phyloP scores from a whole-genome alignment of 2,797 vertebrate species.

The Rhynchonycteris naso region DNA sequence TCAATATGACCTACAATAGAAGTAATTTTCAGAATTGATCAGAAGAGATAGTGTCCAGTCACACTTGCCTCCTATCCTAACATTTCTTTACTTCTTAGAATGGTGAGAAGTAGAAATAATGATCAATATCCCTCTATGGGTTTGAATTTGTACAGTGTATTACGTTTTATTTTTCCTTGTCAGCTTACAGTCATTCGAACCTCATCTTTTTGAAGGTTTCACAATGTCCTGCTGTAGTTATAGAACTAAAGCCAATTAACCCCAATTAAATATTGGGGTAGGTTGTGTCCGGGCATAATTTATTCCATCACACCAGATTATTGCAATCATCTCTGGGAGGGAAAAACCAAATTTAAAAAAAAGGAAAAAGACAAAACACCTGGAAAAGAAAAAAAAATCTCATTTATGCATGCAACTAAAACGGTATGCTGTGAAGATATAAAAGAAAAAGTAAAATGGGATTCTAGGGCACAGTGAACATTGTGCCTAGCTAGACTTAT shows the following conservation, averaged over 20 bases:
- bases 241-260: too few relatives aligned
- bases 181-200: background rate
- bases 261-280: background rate
- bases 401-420: background rate
- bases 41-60: background rate
- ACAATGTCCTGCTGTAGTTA: background rate
- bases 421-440: background rate
- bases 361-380: background rate
- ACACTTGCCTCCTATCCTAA: background rate
- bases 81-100: background rate
- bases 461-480: background rate
- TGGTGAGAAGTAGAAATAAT: background rate
- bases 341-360: background rate
- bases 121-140: background rate
- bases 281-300: background rate
- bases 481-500: background rate
- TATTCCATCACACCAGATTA: background rate
- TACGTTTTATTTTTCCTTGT: background rate
- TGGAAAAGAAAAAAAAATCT: background rate
- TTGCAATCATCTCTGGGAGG: background rate
- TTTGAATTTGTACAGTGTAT: background rate
- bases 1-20: background rate
- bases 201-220: background rate
- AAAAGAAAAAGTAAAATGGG: background rate
- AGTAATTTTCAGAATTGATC: background rate